Conservation (phyloP, 2,888 invertebrate genomes). For the Calameuta idolon region DNA sequence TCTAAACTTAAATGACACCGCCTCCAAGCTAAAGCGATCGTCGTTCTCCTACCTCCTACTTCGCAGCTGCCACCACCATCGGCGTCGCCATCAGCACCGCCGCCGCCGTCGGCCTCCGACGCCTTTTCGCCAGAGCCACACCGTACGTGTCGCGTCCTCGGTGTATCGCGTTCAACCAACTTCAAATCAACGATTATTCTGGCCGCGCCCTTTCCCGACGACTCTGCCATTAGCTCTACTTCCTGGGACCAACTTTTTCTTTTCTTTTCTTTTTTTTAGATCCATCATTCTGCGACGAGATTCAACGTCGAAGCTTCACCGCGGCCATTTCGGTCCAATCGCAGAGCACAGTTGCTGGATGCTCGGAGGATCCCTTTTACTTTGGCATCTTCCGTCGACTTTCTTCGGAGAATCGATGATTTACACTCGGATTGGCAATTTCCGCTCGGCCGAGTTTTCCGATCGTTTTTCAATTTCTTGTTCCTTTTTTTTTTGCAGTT, state of each 20-base stretch:
- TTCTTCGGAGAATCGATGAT: too few relatives aligned
- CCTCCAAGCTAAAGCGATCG: constrained; percentile 63
- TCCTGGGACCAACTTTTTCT: neutral
- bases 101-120: constrained; percentile 21
- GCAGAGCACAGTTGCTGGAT: neutral
- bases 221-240: neutral
- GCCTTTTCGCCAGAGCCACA: constrained; percentile 8
- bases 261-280: neutral
- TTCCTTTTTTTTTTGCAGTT: too few relatives aligned
- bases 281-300: too few relatives aligned
- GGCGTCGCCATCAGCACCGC: constrained; percentile 40
- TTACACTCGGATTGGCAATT: neutral
- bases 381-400: too few relatives aligned
- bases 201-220: neutral
- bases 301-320: too few relatives aligned
- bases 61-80: constrained; percentile 13
- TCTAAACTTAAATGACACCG: constrained; percentile 60
- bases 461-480: neutral
- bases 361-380: neutral
- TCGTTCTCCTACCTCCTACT: constrained; percentile 17
- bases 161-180: neutral
- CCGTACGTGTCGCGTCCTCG: neutral
- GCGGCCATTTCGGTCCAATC: neutral
- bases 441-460: neutral
- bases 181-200: neutral